phyloP scores from a whole-genome alignment of 2,888 invertebrate genomes.

The Rhamnusium bicolor region DNA sequence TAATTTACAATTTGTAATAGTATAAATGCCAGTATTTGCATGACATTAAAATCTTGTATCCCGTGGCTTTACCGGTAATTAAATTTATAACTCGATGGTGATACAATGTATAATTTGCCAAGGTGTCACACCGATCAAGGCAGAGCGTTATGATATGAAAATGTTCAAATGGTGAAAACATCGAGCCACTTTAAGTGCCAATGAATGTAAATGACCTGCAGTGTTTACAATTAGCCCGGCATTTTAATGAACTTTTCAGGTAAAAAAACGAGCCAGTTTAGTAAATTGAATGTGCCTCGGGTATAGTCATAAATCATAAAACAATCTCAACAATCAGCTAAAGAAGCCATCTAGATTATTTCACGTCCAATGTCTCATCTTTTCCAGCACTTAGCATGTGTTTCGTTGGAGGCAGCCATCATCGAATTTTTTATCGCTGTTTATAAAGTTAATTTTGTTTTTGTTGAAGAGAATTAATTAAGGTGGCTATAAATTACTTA shows the following conservation, averaged over 20 bases:
- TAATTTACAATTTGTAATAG: not conserved
- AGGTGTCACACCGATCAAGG: not conserved
- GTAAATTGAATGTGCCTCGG: conserved; percentile 61
- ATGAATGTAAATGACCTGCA: conserved; percentile 55
- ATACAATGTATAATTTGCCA: conserved; percentile 6
- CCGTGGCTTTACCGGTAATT: conserved; percentile 8
- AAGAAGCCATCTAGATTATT: conserved; percentile 59
- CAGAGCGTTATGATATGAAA: conserved; percentile 44
- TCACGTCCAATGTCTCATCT: conserved; percentile 51
- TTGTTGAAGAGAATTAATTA: conserved; percentile 35
- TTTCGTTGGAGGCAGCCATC: conserved; percentile 29
- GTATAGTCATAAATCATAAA: conserved; percentile 60
- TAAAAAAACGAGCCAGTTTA: conserved; percentile 60
- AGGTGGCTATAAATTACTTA: conserved; percentile 14
- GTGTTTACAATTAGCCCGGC: conserved; percentile 60
- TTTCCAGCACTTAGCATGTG: conserved; percentile 36
- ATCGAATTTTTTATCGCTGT: conserved; percentile 38
- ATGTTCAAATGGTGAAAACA: conserved; percentile 39
- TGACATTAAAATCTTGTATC: conserved; percentile 1
- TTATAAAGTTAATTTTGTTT: conserved; percentile 42
- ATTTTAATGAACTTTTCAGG: conserved; percentile 62
- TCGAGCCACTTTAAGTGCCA: conserved; percentile 44
- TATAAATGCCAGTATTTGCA: not conserved
- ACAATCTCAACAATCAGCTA: conserved; percentile 57
- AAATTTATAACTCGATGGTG: not conserved